Conservation (phyloP, 2,113 vertebrate genomes). For the Brachionichthys hirsutus region DNA sequence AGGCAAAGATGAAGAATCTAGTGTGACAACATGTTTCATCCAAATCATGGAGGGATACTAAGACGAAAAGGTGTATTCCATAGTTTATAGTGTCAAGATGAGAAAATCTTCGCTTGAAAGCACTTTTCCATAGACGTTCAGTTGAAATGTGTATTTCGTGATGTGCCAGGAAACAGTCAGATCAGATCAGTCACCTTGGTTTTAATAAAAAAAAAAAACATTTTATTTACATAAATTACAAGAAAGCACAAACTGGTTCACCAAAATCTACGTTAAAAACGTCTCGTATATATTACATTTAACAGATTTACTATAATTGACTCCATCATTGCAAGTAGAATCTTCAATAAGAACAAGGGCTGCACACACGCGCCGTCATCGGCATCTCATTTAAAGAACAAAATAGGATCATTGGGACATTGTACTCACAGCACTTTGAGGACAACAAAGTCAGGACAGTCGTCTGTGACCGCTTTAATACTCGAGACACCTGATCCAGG, state of each 20-base stretch:
- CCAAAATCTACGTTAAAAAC: slow-evolving; percentile 84
- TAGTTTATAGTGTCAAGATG: slow-evolving; percentile 1
- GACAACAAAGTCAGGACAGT: slow-evolving; percentile 76
- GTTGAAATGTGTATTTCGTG: background rate
- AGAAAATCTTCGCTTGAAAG: background rate
- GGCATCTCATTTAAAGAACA: slow-evolving; percentile 71
- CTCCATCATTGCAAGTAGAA: slow-evolving; percentile 77
- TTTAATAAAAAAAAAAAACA: slow-evolving; percentile 83
- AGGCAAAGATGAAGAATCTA: background rate
- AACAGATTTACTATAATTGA: slow-evolving; percentile 81
- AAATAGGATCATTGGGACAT: slow-evolving; percentile 72
- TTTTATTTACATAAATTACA: slow-evolving; percentile 92
- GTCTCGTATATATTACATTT: slow-evolving; percentile 79
- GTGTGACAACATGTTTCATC: background rate
- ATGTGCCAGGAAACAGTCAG: slow-evolving; percentile 26
- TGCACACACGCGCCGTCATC: slow-evolving; percentile 71
- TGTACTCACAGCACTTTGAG: slow-evolving; percentile 81
- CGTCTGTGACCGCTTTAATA: slow-evolving; percentile 70
- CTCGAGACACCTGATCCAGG: slow-evolving; percentile 76
- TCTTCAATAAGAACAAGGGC: slow-evolving; percentile 74
- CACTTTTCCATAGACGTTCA: background rate
- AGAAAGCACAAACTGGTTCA: slow-evolving; percentile 83
- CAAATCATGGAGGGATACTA: background rate
- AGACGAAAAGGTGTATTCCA: slow-evolving; percentile 2
- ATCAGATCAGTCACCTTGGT: slow-evolving; percentile 30